Conservation (phyloP, 1,140 invertebrate genomes). For the Drosophila ercepeae region DNA sequence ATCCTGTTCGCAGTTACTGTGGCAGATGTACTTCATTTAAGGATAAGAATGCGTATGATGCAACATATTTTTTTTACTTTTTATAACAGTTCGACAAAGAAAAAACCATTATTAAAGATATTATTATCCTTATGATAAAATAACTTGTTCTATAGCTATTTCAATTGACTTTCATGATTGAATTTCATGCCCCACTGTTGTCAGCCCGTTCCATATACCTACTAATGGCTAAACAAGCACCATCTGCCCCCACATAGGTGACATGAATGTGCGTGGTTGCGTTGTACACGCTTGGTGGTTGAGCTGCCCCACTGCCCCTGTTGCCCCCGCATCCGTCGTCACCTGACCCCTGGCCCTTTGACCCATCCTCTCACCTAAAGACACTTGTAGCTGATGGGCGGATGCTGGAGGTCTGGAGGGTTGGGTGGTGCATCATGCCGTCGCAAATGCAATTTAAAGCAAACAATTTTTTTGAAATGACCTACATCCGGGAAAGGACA, state of each 20-base stretch:
- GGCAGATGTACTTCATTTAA: too few species aligned
- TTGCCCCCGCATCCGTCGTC: background rate
- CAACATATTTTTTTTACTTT: background rate
- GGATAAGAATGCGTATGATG: background rate
- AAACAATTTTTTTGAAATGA: slow-evolving; percentile 80
- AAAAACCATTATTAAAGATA: too few species aligned
- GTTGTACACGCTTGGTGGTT: slow-evolving; percentile 26
- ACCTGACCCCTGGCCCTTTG: background rate
- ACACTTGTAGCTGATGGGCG: slow-evolving; percentile 71
- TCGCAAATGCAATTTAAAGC: slow-evolving; percentile 80
- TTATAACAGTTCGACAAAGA: too few species aligned
- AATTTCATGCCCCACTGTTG: slow-evolving; percentile 1
- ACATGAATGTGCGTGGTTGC: slow-evolving; percentile 66
- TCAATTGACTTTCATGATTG: background rate
- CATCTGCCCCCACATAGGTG: slow-evolving; percentile 27
- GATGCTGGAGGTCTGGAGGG: slow-evolving; percentile 36
- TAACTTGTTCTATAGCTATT: too few species aligned
- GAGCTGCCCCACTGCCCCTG: background rate
- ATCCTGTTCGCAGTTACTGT: background rate
- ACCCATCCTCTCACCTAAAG: slow-evolving; percentile 14
- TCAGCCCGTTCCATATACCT: slow-evolving; percentile 13
- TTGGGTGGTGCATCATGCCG: slow-evolving; percentile 52
- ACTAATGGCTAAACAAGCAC: slow-evolving; percentile 75
- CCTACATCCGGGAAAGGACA: slow-evolving; percentile 68
- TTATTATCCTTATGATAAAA: too few species aligned